Conservation (phyloP, 2,888 invertebrate species). For the Stenichneumon culpator region DNA sequence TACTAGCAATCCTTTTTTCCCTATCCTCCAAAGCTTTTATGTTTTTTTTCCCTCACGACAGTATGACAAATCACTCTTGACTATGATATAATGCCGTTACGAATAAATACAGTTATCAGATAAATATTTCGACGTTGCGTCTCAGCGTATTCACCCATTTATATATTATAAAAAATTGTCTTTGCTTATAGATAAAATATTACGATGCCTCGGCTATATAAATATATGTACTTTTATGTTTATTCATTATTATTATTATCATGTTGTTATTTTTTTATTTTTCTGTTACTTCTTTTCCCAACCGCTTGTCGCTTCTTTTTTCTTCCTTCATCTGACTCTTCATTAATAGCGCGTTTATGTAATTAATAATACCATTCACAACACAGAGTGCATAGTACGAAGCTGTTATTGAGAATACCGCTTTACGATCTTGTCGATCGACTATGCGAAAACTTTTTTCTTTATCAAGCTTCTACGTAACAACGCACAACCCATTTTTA, state of each 20-base stretch:
- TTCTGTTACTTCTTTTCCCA: conserved; percentile 31
- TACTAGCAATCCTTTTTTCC: neutral
- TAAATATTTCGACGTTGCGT: conserved; percentile 78
- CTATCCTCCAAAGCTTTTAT: neutral
- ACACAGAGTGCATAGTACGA: conserved; percentile 85
- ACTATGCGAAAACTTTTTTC: conserved; percentile 68
- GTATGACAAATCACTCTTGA: conserved; percentile 60
- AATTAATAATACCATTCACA: conserved; percentile 83
- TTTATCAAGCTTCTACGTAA: conserved; percentile 80
- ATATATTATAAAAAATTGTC: conserved; percentile 83
- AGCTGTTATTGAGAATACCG: conserved; percentile 77
- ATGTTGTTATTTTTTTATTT: conserved; percentile 71
- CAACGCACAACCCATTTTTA: conserved; percentile 84
- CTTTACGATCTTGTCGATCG: conserved; percentile 20
- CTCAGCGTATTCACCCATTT: conserved; percentile 69
- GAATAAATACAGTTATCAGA: conserved; percentile 72
- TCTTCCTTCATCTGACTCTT: conserved; percentile 63
- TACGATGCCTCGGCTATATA: conserved; percentile 84
- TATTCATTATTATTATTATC: conserved; percentile 79
- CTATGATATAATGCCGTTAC: conserved; percentile 47
- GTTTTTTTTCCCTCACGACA: neutral
- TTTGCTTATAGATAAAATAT: conserved; percentile 84
- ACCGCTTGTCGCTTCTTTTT: conserved; percentile 71
- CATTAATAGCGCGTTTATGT: conserved; percentile 68
- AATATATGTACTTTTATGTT: conserved; percentile 80